Conservation (phyloP, 2,797 vertebrate species). For the Danio jaintianensis region DNA sequence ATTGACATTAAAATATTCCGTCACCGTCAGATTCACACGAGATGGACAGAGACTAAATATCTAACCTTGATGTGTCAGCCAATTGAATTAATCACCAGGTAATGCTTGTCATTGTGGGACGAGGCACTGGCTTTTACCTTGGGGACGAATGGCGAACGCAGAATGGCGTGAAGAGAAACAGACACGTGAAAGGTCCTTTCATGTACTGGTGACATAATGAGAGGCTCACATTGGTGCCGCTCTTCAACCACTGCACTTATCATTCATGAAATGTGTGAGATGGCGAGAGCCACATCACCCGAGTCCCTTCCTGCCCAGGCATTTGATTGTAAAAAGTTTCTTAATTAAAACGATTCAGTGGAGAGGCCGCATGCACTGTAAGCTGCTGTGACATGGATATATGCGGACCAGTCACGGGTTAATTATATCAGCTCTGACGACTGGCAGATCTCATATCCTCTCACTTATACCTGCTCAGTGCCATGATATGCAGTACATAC, state of each 20-base stretch:
- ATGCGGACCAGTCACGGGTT: not conserved
- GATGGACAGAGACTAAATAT: constrained; percentile 20
- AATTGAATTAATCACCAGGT: constrained; percentile 29
- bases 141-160: constrained; percentile 15
- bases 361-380: constrained; percentile 19
- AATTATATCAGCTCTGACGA: constrained; percentile 54
- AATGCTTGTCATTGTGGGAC: constrained; percentile 16
- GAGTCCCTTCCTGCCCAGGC: constrained; percentile 27
- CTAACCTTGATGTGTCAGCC: constrained; percentile 25
- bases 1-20: constrained; percentile 37
- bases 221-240: constrained; percentile 33
- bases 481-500: no score
- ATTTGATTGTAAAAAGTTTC: constrained; percentile 53
- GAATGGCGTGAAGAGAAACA: not conserved
- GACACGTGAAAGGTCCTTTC: not conserved
- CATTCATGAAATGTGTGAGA: constrained; percentile 18
- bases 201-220: constrained; percentile 26
- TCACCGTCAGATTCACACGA: not conserved
- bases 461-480: constrained; percentile 18
- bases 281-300: not conserved
- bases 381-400: constrained; percentile 10
- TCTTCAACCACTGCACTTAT: constrained; percentile 35
- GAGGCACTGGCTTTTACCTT: constrained; percentile 28
- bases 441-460: constrained; percentile 48
- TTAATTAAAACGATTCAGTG: constrained; percentile 59